phyloP scores from a whole-genome alignment of 1,140 invertebrate genomes.

The Dendrolimus punctatus region DNA sequence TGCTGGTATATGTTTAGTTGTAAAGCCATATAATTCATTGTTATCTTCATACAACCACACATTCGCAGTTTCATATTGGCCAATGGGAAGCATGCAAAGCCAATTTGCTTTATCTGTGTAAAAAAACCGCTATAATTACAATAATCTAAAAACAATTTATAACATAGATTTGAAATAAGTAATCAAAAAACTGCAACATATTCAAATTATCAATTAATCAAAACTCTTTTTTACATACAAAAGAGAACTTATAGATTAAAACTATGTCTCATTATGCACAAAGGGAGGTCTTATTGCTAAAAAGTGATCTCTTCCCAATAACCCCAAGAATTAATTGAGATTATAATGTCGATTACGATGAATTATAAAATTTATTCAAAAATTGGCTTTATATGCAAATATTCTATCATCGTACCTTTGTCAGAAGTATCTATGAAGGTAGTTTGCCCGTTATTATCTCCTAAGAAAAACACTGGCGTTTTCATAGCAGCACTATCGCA shows the following conservation, averaged over 20 bases:
- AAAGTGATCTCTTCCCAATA: no score
- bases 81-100: constrained; percentile 31
- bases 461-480: constrained; percentile 24
- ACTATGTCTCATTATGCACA: no score
- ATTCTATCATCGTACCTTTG: constrained; percentile 17
- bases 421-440: constrained; percentile 31
- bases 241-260: no score
- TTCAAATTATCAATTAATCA: no score
- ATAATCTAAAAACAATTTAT: not conserved
- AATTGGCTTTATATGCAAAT: no score
- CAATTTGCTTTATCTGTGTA: constrained; percentile 42
- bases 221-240: no score
- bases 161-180: not conserved
- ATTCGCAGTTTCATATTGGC: constrained; percentile 27
- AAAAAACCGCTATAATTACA: not conserved
- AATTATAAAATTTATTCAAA: no score
- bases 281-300: no score
- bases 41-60: constrained; percentile 36
- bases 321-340: no score
- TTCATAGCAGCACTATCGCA: constrained; percentile 10
- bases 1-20: constrained; percentile 16
- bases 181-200: not conserved
- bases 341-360: no score
- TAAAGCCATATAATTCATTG: constrained; percentile 27
- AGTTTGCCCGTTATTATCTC: constrained; percentile 9